Conservation (phyloP, 2,797 vertebrate genomes). For the Furcifer pardalis region DNA sequence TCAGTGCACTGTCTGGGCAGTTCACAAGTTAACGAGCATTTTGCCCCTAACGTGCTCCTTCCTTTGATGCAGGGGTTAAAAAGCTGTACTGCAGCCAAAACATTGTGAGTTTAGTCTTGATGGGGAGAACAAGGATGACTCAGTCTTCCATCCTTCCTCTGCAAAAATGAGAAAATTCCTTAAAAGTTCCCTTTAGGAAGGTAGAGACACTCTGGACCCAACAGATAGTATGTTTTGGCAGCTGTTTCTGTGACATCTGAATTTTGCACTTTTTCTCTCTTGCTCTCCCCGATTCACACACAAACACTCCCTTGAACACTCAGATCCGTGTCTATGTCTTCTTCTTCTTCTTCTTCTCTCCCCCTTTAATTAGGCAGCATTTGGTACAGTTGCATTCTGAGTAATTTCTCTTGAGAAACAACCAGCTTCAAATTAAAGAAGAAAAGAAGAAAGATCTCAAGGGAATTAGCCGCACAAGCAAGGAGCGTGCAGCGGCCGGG, state of each 20-base stretch:
- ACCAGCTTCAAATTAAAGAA: slow-evolving; percentile 5
- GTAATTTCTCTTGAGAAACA: slow-evolving; percentile 28
- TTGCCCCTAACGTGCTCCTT: too few species aligned
- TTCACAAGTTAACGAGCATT: too few species aligned
- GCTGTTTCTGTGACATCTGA: neutral
- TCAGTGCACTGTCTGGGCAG: too few species aligned
- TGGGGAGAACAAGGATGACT: too few species aligned
- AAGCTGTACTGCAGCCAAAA: too few species aligned
- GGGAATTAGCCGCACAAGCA: slow-evolving; percentile 1
- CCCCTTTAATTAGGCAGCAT: slow-evolving; percentile 34
- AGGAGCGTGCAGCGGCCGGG: neutral
- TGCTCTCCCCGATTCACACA: neutral
- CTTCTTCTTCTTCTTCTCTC: neutral
- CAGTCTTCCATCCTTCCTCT: too few species aligned
- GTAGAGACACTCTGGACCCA: neutral
- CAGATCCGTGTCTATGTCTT: neutral
- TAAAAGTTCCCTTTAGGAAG: neutral
- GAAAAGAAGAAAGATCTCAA: neutral
- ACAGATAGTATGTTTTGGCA: neutral
- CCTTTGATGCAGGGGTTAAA: too few species aligned
- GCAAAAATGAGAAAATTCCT: neutral
- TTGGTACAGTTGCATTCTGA: slow-evolving; percentile 17
- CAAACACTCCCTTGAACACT: neutral
- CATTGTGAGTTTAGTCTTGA: too few species aligned
- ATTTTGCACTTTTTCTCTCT: too few species aligned